phyloP scores from a whole-genome alignment of 2,888 invertebrate species.

The Trichogramma dendrolimi region DNA sequence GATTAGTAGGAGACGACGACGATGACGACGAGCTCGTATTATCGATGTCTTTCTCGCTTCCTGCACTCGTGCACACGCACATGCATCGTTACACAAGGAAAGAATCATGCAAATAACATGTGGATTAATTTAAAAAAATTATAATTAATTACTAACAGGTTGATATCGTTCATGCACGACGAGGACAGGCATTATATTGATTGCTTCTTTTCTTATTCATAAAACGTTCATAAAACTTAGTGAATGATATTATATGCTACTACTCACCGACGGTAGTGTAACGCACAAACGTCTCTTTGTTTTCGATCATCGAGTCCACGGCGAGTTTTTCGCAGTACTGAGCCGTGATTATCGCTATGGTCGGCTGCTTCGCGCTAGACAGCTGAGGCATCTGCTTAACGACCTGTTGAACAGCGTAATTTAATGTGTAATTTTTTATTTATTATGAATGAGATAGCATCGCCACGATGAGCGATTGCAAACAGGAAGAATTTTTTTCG shows the following conservation, averaged over 20 bases:
- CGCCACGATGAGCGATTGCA: neutral
- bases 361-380: constrained; percentile 84
- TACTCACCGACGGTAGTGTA: constrained; percentile 92
- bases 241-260: constrained; percentile 15
- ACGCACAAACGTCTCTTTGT: constrained; percentile 92
- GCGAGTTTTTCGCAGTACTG: constrained; percentile 97
- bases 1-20: neutral
- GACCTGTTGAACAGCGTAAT: constrained; percentile 56
- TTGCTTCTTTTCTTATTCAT: neutral
- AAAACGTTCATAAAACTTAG: neutral
- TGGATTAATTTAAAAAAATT: neutral
- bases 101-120: neutral
- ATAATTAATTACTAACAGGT: neutral
- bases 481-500: constrained; percentile 8
- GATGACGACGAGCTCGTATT: too few relatives aligned
- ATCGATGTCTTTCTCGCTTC: too few relatives aligned
- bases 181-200: too few relatives aligned
- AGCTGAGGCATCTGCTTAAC: constrained; percentile 94
- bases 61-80: too few relatives aligned
- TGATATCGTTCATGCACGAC: neutral
- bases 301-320: constrained; percentile 96
- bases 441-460: neutral
- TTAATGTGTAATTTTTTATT: neutral
- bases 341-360: constrained; percentile 96
- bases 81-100: neutral